These are phyloP conservation scores for Conopomorpha cramerella DNA, from an alignment of 1,140 invertebrate species.

Conservation along the genomic window DNA sequence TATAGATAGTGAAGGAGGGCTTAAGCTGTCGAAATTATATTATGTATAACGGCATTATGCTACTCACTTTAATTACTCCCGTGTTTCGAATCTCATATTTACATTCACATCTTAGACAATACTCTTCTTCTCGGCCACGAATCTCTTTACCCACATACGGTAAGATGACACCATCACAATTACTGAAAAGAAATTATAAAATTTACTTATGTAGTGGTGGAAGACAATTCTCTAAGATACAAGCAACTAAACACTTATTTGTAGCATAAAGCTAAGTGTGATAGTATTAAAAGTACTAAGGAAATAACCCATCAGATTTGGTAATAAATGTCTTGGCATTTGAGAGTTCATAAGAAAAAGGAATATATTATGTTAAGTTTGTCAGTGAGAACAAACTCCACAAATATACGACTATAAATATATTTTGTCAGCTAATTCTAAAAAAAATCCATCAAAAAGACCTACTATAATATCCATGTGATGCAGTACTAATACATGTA, in stretches of 20 bases:
- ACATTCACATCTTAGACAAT: conserved; percentile 93
- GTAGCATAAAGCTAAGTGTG: neutral
- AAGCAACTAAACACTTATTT: neutral
- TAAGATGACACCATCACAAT: conserved; percentile 88
- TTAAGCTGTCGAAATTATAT: no score
- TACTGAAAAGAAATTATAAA: conserved; percentile 65
- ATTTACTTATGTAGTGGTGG: neutral
- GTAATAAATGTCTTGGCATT: neutral
- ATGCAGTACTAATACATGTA: no score
- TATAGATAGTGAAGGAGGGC: no score
- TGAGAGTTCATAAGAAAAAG: neutral
- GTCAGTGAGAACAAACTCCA: no score
- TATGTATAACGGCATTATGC: no score
- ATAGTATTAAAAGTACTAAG: neutral
- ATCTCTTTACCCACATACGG: conserved; percentile 73
- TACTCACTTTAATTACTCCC: conserved; percentile 86
- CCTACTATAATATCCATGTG: no score
- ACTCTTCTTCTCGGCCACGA: conserved; percentile 81
- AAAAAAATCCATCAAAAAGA: no score
- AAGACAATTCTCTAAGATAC: no score
- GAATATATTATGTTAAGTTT: neutral
- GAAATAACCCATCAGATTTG: neutral
- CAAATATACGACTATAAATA: no score
- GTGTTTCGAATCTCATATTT: conserved; percentile 96
- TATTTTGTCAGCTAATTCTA: no score